A percentile compares a stretch with the other conserved stretches of the same genome.
phyloP scores from a whole-genome alignment of 1,140 invertebrate species.

The honey bee (Apis mellifera) region DNA sequence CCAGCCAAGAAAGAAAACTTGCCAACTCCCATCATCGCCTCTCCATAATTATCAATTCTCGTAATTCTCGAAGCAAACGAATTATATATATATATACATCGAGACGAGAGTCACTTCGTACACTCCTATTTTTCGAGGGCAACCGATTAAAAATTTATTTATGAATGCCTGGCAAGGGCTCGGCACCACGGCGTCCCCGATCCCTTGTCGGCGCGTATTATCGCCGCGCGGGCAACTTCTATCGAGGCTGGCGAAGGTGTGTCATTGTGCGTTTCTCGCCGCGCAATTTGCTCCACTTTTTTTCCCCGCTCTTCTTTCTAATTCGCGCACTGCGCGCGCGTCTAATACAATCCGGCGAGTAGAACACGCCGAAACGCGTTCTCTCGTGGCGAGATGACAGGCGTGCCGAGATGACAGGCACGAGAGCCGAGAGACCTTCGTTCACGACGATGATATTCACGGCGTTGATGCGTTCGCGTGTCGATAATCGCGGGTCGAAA shows the following conservation, averaged over 20 bases:
- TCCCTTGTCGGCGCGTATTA: slow-evolving; percentile 55
- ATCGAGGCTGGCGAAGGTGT: slow-evolving; percentile 61
- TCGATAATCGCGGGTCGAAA: slow-evolving; percentile 10
- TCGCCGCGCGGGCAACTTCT: slow-evolving; percentile 49
- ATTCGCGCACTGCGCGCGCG: slow-evolving; percentile 14
- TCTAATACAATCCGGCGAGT: too few relatives aligned
- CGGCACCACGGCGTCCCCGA: slow-evolving; percentile 58
- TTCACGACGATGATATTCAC: too few relatives aligned
- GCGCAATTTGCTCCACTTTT: slow-evolving; percentile 70
- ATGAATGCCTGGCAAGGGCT: slow-evolving; percentile 74
- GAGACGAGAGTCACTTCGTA: too few relatives aligned
- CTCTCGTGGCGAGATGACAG: slow-evolving; percentile 47
- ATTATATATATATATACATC: too few relatives aligned
- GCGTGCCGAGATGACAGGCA: slow-evolving; percentile 63
- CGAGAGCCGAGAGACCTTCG: slow-evolving; percentile 38
- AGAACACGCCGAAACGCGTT: slow-evolving; percentile 23
- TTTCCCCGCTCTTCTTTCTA: slow-evolving; percentile 50
- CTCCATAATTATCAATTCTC: too few relatives aligned
- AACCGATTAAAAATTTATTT: slow-evolving; percentile 75
- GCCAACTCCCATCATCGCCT: too few relatives aligned
- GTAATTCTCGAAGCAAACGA: too few relatives aligned
- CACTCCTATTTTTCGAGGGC: slow-evolving; percentile 40
- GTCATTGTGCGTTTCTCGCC: slow-evolving; percentile 62
- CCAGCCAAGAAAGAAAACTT: too few relatives aligned
- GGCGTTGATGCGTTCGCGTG: neutral